A percentile compares a stretch with the other conserved stretches of the same genome.
These are phyloP conservation scores for Bellardia bayeri DNA, from an alignment of 2,888 invertebrate species.

Conservation along the genomic window DNA sequence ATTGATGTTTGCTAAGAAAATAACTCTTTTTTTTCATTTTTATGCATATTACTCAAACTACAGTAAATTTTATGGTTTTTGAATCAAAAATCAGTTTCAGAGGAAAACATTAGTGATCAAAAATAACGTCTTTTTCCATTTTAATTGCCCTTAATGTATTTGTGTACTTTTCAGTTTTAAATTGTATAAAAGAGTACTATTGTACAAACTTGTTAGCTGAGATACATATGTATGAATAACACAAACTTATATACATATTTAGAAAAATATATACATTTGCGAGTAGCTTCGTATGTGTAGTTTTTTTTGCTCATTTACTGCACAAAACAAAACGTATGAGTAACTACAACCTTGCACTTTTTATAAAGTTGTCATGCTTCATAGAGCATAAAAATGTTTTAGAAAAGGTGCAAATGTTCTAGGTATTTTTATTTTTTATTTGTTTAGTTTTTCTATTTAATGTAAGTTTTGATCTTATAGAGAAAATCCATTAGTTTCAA, in stretches of 20 bases:
- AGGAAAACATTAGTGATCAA: too few species aligned
- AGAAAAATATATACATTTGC: background rate
- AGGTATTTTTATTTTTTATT: slow-evolving; percentile 13
- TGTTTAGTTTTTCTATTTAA: slow-evolving; percentile 15
- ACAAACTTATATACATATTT: background rate
- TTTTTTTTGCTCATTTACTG: slow-evolving; percentile 51
- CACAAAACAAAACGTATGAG: slow-evolving; percentile 59
- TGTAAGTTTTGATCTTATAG: slow-evolving; percentile 38
- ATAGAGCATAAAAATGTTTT: slow-evolving; percentile 69
- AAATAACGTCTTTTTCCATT: too few species aligned
- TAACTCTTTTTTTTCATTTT: too few species aligned
- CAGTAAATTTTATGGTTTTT: too few species aligned
- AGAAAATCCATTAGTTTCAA: slow-evolving; percentile 38
- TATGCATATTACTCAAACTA: too few species aligned
- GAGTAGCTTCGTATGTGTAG: background rate
- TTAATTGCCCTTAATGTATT: too few species aligned
- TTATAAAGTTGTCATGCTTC: slow-evolving; percentile 67
- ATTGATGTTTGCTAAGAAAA: too few species aligned
- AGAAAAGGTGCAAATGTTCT: slow-evolving; percentile 59
- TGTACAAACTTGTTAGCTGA: too few species aligned
- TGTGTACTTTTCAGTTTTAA: too few species aligned
- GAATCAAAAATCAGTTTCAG: too few species aligned
- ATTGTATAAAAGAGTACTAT: too few species aligned
- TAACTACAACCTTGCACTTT: slow-evolving; percentile 65
- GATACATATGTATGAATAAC: too few species aligned